phyloP scores from a whole-genome alignment of 2,888 invertebrate species.

The Junonia oenone region DNA sequence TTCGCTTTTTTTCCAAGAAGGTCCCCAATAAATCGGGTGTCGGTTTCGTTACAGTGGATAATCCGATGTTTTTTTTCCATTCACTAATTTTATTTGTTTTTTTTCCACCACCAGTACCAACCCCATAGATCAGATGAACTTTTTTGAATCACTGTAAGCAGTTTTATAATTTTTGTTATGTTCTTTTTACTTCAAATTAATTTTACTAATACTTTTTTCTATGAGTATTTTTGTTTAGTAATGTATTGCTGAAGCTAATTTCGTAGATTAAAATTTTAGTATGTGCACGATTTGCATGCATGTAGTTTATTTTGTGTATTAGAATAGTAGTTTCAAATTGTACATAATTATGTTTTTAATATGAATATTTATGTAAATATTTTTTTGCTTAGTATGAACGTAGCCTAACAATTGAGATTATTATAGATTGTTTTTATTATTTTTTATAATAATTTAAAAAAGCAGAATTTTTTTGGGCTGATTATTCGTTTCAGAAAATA shows the following conservation, averaged over 20 bases:
- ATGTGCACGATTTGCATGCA: background rate
- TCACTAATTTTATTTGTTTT: constrained; percentile 61
- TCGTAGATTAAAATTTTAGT: background rate
- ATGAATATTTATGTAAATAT: background rate
- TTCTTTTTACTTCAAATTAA: constrained; percentile 28
- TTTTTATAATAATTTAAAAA: no score
- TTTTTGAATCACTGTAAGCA: constrained; percentile 78
- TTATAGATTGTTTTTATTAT: no score
- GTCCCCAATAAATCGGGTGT: constrained; percentile 15
- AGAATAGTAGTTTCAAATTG: background rate
- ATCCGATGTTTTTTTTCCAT: constrained; percentile 33
- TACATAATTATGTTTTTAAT: background rate
- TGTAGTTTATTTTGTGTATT: background rate
- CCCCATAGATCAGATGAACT: constrained; percentile 79
- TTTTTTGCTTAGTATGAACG: background rate
- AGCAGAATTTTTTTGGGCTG: no score
- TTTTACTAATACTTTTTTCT: constrained; percentile 28
- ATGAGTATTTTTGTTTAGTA: background rate
- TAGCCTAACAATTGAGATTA: background rate
- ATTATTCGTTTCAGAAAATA: no score
- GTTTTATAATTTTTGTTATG: constrained; percentile 44
- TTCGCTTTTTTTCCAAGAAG: constrained; percentile 10
- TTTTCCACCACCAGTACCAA: constrained; percentile 68
- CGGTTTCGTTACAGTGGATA: constrained; percentile 36
- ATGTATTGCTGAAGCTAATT: constrained; percentile 1